Base-by-base conservation (phyloP, 2,113 vertebrate species). In the Pachycephala philippinensis region DNA sequence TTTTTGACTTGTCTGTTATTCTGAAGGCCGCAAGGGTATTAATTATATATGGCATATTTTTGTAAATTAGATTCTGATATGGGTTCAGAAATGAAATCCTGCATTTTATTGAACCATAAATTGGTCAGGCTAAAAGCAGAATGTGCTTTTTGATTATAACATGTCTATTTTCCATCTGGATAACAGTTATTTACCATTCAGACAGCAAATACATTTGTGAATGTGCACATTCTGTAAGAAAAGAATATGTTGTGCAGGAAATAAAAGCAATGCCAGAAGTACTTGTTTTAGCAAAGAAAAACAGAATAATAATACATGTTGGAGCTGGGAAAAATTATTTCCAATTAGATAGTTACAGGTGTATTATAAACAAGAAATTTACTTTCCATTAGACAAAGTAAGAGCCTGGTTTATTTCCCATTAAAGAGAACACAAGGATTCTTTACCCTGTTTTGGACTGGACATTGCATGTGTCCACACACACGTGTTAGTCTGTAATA, bases 81-180 rank as follows among this genome's bases (percentile, higher is more conserved):
- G 18, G 33, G 23, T 56, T 94, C 83, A 90, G 54, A 95, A 95
- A 68, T 61, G 10, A 91, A 93, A 87, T 88, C 3, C 23, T 93
- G 47, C 52, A 22, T 20, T 92, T 74, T 93, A 88, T 53, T 76
- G 83, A 91, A 75, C 61, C 52, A 47, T 86, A 91, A 96, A 85
- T 54, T 60, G 47, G 18, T 60, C 50, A 83, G 44, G 10, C 27
- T 95, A 92, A 95, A 95, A 95, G 33, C 18, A 90, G 87, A 96
- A 88, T 5, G 15, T 74, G n/a, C 2, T 70, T 96, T 87, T 68
- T 75, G 53, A 84, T 85, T 77, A 53, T 44, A 92, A 35, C 6
- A 27, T 69, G 12, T 63, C 93, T 95, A 8, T 91, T 95, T 96
- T 96, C 74, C 84, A 45, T 89, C 52, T 87, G 45, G 40, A 49